Base-by-base conservation (phyloP, 2,888 invertebrate genomes). In the Drosophila nr. perissopoda region DNA sequence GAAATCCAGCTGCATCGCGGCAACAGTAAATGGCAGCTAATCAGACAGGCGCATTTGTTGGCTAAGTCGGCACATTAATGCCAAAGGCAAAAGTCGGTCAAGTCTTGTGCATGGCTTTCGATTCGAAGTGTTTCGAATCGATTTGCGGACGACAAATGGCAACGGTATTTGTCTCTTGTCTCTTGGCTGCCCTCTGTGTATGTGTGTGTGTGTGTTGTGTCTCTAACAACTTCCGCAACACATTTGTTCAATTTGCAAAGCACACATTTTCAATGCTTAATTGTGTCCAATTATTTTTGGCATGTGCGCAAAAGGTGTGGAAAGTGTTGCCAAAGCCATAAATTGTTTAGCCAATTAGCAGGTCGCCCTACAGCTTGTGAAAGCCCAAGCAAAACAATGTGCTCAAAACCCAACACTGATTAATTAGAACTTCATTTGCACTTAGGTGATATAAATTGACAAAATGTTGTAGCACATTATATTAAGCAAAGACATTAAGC, bases 261-360 rank as follows among this genome's bases (percentile, higher is more conserved):
- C 57, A 80, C 68, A 79, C 81, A 81, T 76, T 81, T 70, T 36
- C 73, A 63, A 69, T 71, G 90, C 81, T 88, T 86, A 86, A 89
- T 85, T 86, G 86, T 87, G 67, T 81, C 87, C 89, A 87, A 87
- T 87, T 90, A 90, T 85, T 88, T 88, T 77, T 75, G 75, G 78
- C 86, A 70, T 76, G 78, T 73, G 72, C 82, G 62, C 69, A 68
- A 79, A 90, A 87, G 86, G 86, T 84, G 87, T 87, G 87, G 88
- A 90, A 87, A 90, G 86, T 90, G 76, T 88, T 79, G 75, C 67
- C 74, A 74, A 34, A 58, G 81, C 83, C 89, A 84, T 84, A 84
- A 84, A 89, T 82, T 89, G 72, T 71, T 54, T 73, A 31, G 70
- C 70, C 89, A 89, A 84, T 89, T 83, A 84, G 70, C 66, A 56